Percentiles rank a stretch among this genome's conserved stretches.
Evolutionary conservation across 2,113 vertebrate species (phyloP).

Genomic region (Pungitius pungitius): DNA sequence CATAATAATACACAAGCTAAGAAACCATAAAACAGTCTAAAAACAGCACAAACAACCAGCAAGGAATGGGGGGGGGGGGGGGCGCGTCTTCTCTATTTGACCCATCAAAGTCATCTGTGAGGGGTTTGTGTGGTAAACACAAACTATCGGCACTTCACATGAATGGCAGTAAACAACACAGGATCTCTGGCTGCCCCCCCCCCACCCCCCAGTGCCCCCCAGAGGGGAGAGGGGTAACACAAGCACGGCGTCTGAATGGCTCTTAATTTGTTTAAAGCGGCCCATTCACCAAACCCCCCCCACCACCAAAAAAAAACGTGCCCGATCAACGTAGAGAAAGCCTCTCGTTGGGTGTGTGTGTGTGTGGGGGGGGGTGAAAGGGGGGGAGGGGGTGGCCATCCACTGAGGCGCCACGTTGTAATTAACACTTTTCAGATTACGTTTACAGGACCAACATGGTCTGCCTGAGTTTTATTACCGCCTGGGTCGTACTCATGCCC

Average conservation of each 20-base stretch:
- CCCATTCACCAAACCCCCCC: conserved; percentile 43
- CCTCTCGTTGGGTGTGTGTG: conserved; percentile 5
- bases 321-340: conserved; percentile 63
- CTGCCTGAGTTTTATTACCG: conserved; percentile 70
- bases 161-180: conserved; percentile 69
- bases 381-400: conserved; percentile 6
- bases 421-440: conserved; percentile 79
- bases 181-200: conserved; percentile 37
- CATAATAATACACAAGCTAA: neutral
- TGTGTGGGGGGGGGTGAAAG: no score
- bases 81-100: neutral
- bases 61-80: neutral
- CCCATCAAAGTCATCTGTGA: conserved; percentile 19
- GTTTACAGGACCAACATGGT: conserved; percentile 79
- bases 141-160: conserved; percentile 48
- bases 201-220: neutral
- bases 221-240: conserved; percentile 62
- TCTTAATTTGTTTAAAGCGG: conserved; percentile 75
- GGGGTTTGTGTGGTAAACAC: conserved; percentile 50
- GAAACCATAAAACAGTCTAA: neutral
- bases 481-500: conserved; percentile 45
- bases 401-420: conserved; percentile 77
- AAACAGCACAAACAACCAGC: no score
- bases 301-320: conserved; percentile 20
- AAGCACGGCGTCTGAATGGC: conserved; percentile 64